These are phyloP conservation scores for Sebastiscus albofasciatus DNA, from an alignment of 2,797 vertebrate species.

Conservation along the genomic window DNA sequence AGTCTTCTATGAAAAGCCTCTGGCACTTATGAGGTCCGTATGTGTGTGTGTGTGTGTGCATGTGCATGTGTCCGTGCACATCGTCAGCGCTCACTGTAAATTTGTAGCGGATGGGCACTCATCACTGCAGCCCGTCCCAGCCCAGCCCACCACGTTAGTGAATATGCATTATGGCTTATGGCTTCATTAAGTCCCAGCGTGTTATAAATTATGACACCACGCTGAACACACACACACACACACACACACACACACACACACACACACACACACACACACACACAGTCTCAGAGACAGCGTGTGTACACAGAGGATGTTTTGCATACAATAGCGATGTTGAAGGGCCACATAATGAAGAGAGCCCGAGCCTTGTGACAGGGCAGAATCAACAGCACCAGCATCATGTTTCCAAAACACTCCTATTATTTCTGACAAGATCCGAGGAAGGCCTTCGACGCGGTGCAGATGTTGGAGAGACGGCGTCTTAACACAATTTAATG, in stretches of 20 bases:
- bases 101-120: slow-evolving; percentile 64
- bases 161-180: slow-evolving; percentile 83
- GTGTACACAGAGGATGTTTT: slow-evolving; percentile 63
- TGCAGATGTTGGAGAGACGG: slow-evolving; percentile 40
- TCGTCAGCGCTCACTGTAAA: slow-evolving; percentile 66
- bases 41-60: background rate
- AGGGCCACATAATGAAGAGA: slow-evolving; percentile 77
- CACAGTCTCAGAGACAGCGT: slow-evolving; percentile 43
- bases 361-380: slow-evolving; percentile 60
- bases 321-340: slow-evolving; percentile 66
- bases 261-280: slow-evolving; percentile 57
- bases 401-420: slow-evolving; percentile 42
- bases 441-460: slow-evolving; percentile 32
- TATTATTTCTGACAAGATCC: slow-evolving; percentile 57
- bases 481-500: slow-evolving; percentile 55
- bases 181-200: slow-evolving; percentile 81
- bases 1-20: slow-evolving; percentile 12
- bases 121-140: slow-evolving; percentile 52
- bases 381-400: slow-evolving; percentile 59
- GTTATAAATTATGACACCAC: slow-evolving; percentile 81
- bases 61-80: slow-evolving; percentile 10
- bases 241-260: background rate
- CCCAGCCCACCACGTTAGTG: slow-evolving; percentile 75
- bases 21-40: background rate
- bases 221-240: slow-evolving; percentile 54